Conservation (phyloP, 1,140 invertebrate species). For the Aporrectodea caliginosa region DNA sequence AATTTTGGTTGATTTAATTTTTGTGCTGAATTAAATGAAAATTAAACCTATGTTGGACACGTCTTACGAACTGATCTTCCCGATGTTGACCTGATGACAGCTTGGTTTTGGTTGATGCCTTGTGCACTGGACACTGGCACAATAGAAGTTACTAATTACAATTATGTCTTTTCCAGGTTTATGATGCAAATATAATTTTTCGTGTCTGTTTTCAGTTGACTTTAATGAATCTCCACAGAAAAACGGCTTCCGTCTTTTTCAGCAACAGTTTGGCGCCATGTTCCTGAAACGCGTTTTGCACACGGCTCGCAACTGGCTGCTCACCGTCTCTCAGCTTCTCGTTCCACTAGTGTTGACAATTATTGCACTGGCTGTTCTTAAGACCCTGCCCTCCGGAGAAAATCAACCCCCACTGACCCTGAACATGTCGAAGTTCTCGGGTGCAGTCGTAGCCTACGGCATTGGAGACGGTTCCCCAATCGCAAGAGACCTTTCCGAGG, state of each 20-base stretch:
- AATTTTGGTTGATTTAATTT: too few species aligned
- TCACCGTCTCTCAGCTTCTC: slow-evolving; percentile 8
- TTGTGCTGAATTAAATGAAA: too few species aligned
- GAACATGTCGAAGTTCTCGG: not conserved
- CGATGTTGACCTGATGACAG: too few species aligned
- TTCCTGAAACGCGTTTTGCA: not conserved
- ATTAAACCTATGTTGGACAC: too few species aligned
- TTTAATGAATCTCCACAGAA: not conserved
- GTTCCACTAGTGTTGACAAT: slow-evolving; percentile 16
- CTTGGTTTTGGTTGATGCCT: too few species aligned
- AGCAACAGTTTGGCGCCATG: not conserved
- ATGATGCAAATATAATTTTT: too few species aligned
- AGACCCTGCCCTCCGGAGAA: not conserved
- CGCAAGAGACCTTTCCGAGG: not conserved
- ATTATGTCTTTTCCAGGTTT: too few species aligned
- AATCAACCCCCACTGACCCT: slow-evolving; percentile 5
- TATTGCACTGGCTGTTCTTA: not conserved
- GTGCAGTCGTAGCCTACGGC: not conserved
- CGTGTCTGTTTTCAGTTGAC: slow-evolving; percentile 36
- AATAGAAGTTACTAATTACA: too few species aligned
- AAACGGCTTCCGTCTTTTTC: not conserved
- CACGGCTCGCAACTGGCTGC: not conserved
- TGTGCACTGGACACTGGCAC: too few species aligned
- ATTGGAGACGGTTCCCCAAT: not conserved
- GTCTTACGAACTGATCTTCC: too few species aligned